Evolutionary conservation across 2,797 vertebrate species (phyloP), one percentile per base, ranked within the genome.

Genomic region (Ciconia nigra): DNA sequence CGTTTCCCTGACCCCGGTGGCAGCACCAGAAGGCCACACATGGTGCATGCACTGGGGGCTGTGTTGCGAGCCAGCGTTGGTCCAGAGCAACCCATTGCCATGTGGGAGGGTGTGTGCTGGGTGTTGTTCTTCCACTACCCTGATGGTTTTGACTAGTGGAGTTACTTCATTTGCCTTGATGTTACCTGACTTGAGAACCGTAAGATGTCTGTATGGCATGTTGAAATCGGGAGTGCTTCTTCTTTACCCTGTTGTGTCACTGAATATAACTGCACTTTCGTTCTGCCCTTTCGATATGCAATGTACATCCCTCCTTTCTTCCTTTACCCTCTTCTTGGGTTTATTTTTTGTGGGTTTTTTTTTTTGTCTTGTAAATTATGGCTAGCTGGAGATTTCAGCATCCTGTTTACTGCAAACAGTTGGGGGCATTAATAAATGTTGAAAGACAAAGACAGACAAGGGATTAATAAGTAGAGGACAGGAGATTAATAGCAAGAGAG

Each of bases 361-460:
- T 44, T 10, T 10, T 35, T 15, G 19, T 42, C 4, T 10, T 59
- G 29, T 82, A 92, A 96, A 80, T 96, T 80, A 80, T 33, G 13
- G 84, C 86, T 90, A 58, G 37, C 90, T 63, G 33, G 83, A 76
- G 63, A 71, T 89, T 92, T 94, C 87, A 87, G 84, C 61, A 69
- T 86, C 41, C 89, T 96, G 61, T 97, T 96, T 92, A 87, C 78
- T 82, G 42, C 77, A 83, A 51, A 78, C 91, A 63, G 72, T 88
- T 89, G 59, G 69, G 44, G 78, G 57, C 71, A 86, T 95, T 96
- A 90, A 97, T 97, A 92, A 97, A 96, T 57, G 89, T 51, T 88
- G 77, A 84, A 91, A 84, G 78, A 90, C 59, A 96, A 95, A 95
- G 90, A 93, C 73, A 84, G 96, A 91, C 86, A 59, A 81, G 82